Base-by-base conservation (phyloP, 1,140 invertebrate genomes). In the Bathynomus jamesi region DNA sequence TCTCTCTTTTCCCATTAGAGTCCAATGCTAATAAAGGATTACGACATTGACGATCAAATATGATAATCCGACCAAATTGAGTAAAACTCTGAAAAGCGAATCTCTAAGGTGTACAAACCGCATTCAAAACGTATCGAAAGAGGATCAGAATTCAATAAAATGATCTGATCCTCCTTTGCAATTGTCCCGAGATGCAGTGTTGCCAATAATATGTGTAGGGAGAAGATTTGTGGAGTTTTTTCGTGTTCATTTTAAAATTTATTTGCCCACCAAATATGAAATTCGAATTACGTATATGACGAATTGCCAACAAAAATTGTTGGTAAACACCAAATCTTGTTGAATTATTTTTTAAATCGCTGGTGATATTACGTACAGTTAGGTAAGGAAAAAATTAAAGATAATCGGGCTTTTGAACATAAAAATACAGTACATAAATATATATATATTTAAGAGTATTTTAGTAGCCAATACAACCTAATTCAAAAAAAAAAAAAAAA, bases 1-100 rank as follows among this genome's bases (percentile, higher is more conserved):
- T 5, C n/a, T n/a, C n/a, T n/a, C 40, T 53, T 21, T 53, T 21
- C 40, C 40, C 21, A 21, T 53, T 53, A 53, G 21, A 53, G 40
- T 53, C 40, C 11, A 53, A 53, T 53, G 40, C 40, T 53, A 53
- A 53, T 53, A 53, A 53, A 53, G 40, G 40, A 53, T 53, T 53
- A 53, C 40, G 21, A 53, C 40, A 53, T 53, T 53, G 21, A 11
- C 13, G 11, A 53, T 53, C 40, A 53, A 40, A 53, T 53, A 53
- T 53, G 40, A 53, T 53, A 53, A 53, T 53, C 40, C 40, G 11
- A 17, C 40, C 40, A 53, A 53, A 53, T 53, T 53, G 21, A 53
- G 40, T 53, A 65, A 28, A 65, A 13, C 13, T 65, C 27, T 65
- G n/a, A 28, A 65, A 28, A 65, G 40, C 40, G 40, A 53, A 53